Evolutionary conservation across 2,797 vertebrate species (phyloP).

Genomic region (Cryptoblepharus egeriae): DNA sequence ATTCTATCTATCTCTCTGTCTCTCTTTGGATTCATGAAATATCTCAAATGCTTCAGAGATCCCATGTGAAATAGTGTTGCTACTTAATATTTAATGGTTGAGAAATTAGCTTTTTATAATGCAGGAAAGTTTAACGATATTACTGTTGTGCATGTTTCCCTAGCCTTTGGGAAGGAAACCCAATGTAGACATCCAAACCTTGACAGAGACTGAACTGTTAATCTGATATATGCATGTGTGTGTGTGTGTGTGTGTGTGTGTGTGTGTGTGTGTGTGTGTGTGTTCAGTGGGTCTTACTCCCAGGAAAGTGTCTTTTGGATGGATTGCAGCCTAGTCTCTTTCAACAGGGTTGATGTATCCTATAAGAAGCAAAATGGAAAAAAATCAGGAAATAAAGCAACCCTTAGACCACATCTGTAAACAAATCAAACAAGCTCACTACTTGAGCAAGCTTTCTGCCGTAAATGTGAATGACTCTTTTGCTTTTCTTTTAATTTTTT

Average conservation of each 20-base stretch:
- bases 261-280: no score
- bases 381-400: conserved; percentile 23
- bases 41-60: conserved; percentile 9
- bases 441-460: conserved; percentile 14
- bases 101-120: conserved; percentile 54
- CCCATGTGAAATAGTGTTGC: conserved; percentile 28
- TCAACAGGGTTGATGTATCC: conserved; percentile 31
- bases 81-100: not conserved
- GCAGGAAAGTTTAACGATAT: conserved; percentile 50
- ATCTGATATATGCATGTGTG: no score
- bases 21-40: not conserved
- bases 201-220: conserved; percentile 13
- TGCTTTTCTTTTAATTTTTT: not conserved
- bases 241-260: no score
- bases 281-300: no score
- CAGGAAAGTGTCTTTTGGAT: no score
- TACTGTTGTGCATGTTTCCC: not conserved
- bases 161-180: conserved; percentile 14
- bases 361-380: conserved; percentile 41
- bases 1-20: conserved; percentile 27
- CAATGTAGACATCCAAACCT: not conserved
- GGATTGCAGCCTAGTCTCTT: conserved; percentile 26
- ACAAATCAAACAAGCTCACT: not conserved
- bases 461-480: not conserved
- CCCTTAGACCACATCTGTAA: conserved; percentile 25